phyloP scores from a whole-genome alignment of 2,888 invertebrate species.

The Cosmia trapezina region DNA sequence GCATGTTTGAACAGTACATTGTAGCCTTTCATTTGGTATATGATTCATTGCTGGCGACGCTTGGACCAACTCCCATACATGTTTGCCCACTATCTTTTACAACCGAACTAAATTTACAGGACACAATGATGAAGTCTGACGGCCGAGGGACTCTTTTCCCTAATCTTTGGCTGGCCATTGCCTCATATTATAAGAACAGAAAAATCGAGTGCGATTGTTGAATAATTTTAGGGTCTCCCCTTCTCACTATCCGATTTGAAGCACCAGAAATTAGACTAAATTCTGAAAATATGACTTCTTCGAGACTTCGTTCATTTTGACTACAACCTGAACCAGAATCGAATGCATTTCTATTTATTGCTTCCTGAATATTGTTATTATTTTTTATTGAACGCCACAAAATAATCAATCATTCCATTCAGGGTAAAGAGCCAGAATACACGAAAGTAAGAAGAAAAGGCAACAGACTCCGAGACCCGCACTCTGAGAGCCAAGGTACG shows the following conservation, averaged over 20 bases:
- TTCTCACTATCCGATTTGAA: neutral
- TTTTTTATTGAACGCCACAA: neutral
- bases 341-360: neutral
- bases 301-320: neutral
- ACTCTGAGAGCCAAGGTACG: slow-evolving; percentile 94
- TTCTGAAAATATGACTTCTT: too few relatives aligned
- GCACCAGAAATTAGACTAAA: neutral
- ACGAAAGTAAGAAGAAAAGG: slow-evolving; percentile 96
- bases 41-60: too few relatives aligned
- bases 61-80: too few relatives aligned
- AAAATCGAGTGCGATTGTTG: neutral
- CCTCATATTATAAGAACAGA: neutral
- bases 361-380: neutral
- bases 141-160: neutral
- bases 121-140: neutral
- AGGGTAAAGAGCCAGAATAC: slow-evolving; percentile 95
- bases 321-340: neutral
- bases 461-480: slow-evolving; percentile 94
- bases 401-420: slow-evolving; percentile 43
- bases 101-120: neutral
- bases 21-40: too few relatives aligned
- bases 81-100: too few relatives aligned
- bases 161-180: neutral
- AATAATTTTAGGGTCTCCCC: neutral
- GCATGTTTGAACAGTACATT: too few relatives aligned